Evolutionary conservation across 2,888 invertebrate genomes (phyloP).

Genomic region (Apoda limacodes): DNA sequence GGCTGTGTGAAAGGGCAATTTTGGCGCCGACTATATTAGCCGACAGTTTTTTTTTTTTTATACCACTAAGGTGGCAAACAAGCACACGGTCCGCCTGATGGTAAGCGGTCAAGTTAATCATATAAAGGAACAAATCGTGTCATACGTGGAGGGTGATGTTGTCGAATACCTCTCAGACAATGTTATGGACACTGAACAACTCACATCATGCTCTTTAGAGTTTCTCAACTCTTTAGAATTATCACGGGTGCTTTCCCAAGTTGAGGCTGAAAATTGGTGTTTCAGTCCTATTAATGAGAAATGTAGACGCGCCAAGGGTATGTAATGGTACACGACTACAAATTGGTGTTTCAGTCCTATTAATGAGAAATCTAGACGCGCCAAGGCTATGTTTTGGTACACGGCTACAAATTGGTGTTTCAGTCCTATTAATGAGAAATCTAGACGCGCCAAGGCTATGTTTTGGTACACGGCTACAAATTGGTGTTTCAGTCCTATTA

Average conservation of each 20-base stretch:
- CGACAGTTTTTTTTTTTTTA: no score
- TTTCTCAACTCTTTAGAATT: constrained; percentile 22
- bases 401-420: no score
- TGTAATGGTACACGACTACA: constrained; percentile 4
- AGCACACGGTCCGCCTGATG: no score
- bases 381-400: no score
- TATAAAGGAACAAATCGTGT: constrained; percentile 17
- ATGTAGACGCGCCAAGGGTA: constrained; percentile 22
- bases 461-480: constrained; percentile 6
- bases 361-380: no score
- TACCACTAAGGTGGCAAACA: no score
- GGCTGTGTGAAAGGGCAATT: constrained; percentile 22
- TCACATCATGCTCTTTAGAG: constrained; percentile 13
- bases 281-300: constrained; percentile 22
- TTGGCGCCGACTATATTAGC: constrained; percentile 21
- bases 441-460: no score
- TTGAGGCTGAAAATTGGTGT: constrained; percentile 23
- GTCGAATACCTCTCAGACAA: constrained; percentile 7
- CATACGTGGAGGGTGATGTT: constrained; percentile 8
- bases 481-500: constrained; percentile 21
- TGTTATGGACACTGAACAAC: no score
- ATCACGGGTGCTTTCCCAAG: constrained; percentile 22
- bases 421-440: no score
- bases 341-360: no score
- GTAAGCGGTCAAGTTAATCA: constrained; percentile 14